Evolutionary conservation across 2,888 invertebrate species (phyloP), one percentile per base, ranked within the genome.

Genomic region (Synergus japonicus): DNA sequence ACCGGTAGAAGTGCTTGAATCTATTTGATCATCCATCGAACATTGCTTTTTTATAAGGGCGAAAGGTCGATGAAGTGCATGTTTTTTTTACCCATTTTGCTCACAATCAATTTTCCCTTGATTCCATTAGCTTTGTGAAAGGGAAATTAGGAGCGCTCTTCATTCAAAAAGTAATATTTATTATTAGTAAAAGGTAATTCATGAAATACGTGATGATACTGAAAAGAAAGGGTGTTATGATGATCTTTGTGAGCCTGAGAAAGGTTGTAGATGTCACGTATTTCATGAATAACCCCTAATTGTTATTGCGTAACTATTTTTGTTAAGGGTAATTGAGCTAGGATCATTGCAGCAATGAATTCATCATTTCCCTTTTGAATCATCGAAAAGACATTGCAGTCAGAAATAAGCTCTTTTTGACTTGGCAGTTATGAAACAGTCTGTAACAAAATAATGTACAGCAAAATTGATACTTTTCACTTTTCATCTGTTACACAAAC

Each of bases 391-490:
- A 58, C 4, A 49, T 49, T 15, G 37, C 5, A 65, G 22, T 5
- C 63, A 64, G 37, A 37, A 65, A 65, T 37, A 65, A 65, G 65
- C 65, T n/a, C 41, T 69, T 29, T 49, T 69, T 49, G 7, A 9
- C n/a, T 15, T 69, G 49, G 29, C 10, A 49, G 49, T 37, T 29
- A 49, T 49, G 37, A 69, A 69, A 69, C 49, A 29, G 15, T 44
- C 22, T 49, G 22, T 41, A 43, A 12, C 43, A 49, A 37, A 37
- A 69, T 29, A 22, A 46, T 29, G 29, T 49, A 37, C 73, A 4
- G n/a, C 37, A 73, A 73, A 73, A 73, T 54, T 73, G 54, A 41
- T 29, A 37, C 54, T 73, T 73, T 73, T 73, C 73, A 73, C 73
- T 73, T 58, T 73, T 73, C 73, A 29, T 67, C 46, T 13, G 46